phyloP scores from a whole-genome alignment of 2,113 vertebrate genomes.

The Pedionomus torquatus region DNA sequence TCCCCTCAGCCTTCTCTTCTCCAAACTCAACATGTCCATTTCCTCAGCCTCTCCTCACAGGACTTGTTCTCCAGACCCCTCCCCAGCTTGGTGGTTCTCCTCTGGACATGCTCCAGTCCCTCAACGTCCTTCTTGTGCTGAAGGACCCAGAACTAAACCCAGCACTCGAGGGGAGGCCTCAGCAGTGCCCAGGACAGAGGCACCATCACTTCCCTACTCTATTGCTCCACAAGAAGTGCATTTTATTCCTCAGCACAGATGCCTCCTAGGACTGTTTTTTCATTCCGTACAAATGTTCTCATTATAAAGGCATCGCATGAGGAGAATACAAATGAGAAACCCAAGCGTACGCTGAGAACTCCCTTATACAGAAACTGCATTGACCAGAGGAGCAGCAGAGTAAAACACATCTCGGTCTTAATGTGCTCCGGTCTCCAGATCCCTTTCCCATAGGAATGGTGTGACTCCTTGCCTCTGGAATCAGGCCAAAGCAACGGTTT shows the following conservation, averaged over 20 bases:
- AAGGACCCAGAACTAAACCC: too few relatives aligned
- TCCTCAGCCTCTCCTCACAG: too few relatives aligned
- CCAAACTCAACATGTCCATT: too few relatives aligned
- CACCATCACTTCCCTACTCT: neutral
- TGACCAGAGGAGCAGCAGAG: constrained; percentile 36
- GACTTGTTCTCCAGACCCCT: too few relatives aligned
- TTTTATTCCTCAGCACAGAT: constrained; percentile 21
- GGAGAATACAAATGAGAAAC: constrained; percentile 63
- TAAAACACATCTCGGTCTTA: constrained; percentile 18
- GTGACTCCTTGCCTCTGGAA: neutral
- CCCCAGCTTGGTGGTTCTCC: too few relatives aligned
- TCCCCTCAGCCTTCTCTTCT: too few relatives aligned
- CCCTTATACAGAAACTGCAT: neutral
- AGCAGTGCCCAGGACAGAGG: too few relatives aligned
- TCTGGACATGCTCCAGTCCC: too few relatives aligned
- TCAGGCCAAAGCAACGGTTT: neutral
- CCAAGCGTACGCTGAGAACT: neutral
- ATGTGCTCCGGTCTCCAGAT: neutral
- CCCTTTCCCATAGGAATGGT: neutral
- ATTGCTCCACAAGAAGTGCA: neutral
- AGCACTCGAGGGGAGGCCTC: too few relatives aligned
- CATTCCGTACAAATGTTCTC: constrained; percentile 54
- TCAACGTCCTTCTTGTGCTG: too few relatives aligned
- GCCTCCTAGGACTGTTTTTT: constrained; percentile 31
- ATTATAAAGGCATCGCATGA: constrained; percentile 43